Evolutionary conservation across 2,888 invertebrate genomes (phyloP), one percentile per base, ranked within the genome.

Genomic region (Meghimatium bilineatum): DNA sequence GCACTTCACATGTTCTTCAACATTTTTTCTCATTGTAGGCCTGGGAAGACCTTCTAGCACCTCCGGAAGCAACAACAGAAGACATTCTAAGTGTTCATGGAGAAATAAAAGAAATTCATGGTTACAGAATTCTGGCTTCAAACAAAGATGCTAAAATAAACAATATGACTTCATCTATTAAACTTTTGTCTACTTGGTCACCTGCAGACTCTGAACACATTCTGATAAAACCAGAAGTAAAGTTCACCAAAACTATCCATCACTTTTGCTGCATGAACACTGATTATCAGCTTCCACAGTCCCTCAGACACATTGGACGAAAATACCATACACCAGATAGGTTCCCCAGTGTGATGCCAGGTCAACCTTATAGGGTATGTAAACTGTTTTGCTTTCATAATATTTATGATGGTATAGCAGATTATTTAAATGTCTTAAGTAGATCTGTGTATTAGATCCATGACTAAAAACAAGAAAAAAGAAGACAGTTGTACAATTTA

Each of bases 251-350:
- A 81, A 90, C 87, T 80, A 90, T 93, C 63, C 93, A 93, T 85
- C 92, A 93, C 87, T 93, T 93, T 87, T 93, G 93, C 87, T 90
- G 89, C 14, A 89, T 90, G 79, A 91, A 90, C 2, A 87, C 87
- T 20, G 91, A 91, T 29, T 90, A 91, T 69, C 92, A 92, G 87
- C 89, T 93, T 20, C 92, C 92, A 0, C 88, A 90, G 78, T 88
- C 89, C 63, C 90, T 91, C 77, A 86, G 88, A 75, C 89, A 92
- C 78, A 86, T 90, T 10, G 92, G 91, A 66, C 88, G 92, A 52
- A 91, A 92, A 77, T 92, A 93, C 82, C 92, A 92, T 83, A 89
- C 91, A 29, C 92, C 92, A 10, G 90, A 90, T 84, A 89, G 89
- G 81, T 92, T 87, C 71, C 80, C 88, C n/a, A 87, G 87, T 63